Base-by-base conservation (phyloP, 2,797 vertebrate species). In the Galagoides demidoff region DNA sequence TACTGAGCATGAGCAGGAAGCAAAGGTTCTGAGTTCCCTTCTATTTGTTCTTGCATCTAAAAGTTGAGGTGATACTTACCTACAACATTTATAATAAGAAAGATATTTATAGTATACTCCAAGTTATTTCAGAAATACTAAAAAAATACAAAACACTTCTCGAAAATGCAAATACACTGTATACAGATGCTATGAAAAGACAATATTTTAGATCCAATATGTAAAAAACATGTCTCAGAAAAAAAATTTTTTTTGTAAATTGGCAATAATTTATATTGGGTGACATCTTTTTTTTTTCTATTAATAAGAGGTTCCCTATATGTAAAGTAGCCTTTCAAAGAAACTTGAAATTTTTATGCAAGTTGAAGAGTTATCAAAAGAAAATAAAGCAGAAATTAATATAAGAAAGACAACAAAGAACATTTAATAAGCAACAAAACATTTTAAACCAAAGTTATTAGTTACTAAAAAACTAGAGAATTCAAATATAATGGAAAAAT, bases 311-410 rank as follows among this genome's bases (percentile, higher is more conserved):
- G 66, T 19, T 49, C 22, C n/a, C 16, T 79, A 19, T 10, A 43
- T 34, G 43, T 39, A 91, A 22, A 20, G 31, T 2, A 81, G 37
- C 5, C 55, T 89, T 88, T 91, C 73, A 79, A 85, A 61, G 25
- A 79, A 25, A 94, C 12, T n/a, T 89, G 74, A 92, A 59, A 86
- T 61, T 92, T 95, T 94, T 73, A 79, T 49, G 74, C 20, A 84
- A 74, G 77, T 25, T 92, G n/a, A 92, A 89, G 11, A 14, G 39
- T 77, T 77, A 59, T 83, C 63, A 66, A 73, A 92, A 87, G 49
- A 19, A 92, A 83, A 31, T 74, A 25, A 82, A 96, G 89, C 37
- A 85, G 29, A 92, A 96, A 92, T 52, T n/a, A 55, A 64, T 27
- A 61, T 39, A 70, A 85, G 39, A 55, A 77, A 84, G 31, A 34